phyloP scores from a whole-genome alignment of 1,140 invertebrate genomes.

The Danaus plexippus region DNA sequence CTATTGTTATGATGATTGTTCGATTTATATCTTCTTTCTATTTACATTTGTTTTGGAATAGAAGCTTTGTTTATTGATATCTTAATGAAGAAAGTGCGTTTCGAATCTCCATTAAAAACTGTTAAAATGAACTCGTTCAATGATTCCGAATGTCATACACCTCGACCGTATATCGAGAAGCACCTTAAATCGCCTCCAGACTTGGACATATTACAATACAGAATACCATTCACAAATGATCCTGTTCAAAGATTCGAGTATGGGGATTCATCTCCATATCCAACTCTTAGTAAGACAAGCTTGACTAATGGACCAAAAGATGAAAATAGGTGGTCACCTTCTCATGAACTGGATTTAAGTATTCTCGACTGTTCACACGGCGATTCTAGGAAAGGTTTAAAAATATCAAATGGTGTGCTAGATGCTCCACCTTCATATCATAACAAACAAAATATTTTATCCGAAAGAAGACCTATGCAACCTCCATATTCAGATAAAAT shows the following conservation, averaged over 20 bases:
- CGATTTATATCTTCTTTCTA: no score
- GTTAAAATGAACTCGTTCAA: constrained; percentile 30
- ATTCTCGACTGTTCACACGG: constrained; percentile 40
- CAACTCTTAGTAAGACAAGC: constrained; percentile 35
- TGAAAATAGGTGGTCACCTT: constrained; percentile 31
- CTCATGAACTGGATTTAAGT: constrained; percentile 55
- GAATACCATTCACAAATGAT: constrained; percentile 36
- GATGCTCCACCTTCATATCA: no score
- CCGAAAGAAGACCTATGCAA: no score
- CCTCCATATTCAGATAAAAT: no score
- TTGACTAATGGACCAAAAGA: constrained; percentile 23
- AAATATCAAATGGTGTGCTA: not conserved
- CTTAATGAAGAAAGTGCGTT: constrained; percentile 63
- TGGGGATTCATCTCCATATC: constrained; percentile 48
- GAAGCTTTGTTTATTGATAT: not conserved
- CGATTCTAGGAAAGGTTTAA: constrained; percentile 18
- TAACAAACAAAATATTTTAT: no score
- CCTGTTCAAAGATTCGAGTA: constrained; percentile 45
- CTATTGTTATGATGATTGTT: no score
- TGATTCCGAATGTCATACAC: constrained; percentile 53
- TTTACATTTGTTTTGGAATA: no score
- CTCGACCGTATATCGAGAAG: constrained; percentile 47
- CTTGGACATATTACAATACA: constrained; percentile 13
- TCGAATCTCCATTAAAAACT: constrained; percentile 39
- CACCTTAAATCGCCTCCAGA: constrained; percentile 22